phyloP scores from a whole-genome alignment of 92 coral and sea anemone genomes.

The Isaurus tuberculatus region DNA sequence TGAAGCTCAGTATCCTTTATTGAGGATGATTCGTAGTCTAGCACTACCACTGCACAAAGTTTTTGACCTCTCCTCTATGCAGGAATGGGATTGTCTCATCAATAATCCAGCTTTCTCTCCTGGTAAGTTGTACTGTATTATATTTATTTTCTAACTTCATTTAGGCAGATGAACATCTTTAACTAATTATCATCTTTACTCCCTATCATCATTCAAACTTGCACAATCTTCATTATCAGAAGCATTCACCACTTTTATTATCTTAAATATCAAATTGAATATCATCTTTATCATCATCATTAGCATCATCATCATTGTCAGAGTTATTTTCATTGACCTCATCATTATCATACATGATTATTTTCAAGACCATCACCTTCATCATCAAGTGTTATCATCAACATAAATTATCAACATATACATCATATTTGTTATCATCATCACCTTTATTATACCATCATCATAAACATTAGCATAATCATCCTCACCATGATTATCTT shows the following conservation, averaged over 20 bases:
- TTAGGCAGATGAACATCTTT: too few relatives aligned
- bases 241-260: too few relatives aligned
- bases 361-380: neutral
- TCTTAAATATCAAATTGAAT: too few relatives aligned
- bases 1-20: slow-evolving; percentile 75
- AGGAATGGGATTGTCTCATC: slow-evolving; percentile 80
- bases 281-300: neutral
- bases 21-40: slow-evolving; percentile 58
- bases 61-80: slow-evolving; percentile 57
- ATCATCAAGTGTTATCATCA: neutral
- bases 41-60: slow-evolving; percentile 70
- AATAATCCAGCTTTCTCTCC: slow-evolving; percentile 71
- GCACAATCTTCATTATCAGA: too few relatives aligned
- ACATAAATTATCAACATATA: neutral
- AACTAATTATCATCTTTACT: too few relatives aligned
- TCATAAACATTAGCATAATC: neutral
- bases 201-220: too few relatives aligned
- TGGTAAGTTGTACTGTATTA: slow-evolving; percentile 44
- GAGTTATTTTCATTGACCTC: too few relatives aligned
- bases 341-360: too few relatives aligned
- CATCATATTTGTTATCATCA: neutral
- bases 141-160: neutral
- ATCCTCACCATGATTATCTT: neutral
- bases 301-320: neutral
- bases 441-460: neutral